Conservation (phyloP, 2,797 vertebrate genomes). For the Sebastes baramenuke region DNA sequence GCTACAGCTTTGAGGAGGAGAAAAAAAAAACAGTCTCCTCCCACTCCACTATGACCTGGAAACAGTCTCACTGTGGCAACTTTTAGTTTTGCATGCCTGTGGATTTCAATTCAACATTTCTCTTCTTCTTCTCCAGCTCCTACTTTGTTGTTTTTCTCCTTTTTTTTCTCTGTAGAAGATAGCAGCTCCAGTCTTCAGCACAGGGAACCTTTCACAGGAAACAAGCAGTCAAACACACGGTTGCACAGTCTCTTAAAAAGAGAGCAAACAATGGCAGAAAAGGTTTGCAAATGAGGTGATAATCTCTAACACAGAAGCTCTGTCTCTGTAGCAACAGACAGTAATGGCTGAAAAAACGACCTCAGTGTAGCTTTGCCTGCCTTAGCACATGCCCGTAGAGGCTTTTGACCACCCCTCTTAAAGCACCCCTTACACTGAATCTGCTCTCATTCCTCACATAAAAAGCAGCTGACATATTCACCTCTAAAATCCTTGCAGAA, state of each 20-base stretch:
- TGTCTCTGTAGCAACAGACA: constrained; percentile 54
- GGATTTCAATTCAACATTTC: not conserved
- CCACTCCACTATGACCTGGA: constrained; percentile 81
- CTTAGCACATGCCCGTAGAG: constrained; percentile 66
- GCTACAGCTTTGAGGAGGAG: constrained; percentile 12
- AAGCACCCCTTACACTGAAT: constrained; percentile 47
- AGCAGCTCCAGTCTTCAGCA: not conserved
- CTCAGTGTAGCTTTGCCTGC: constrained; percentile 54
- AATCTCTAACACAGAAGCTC: not conserved
- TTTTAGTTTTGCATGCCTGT: constrained; percentile 56
- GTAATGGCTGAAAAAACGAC: constrained; percentile 76
- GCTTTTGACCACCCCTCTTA: constrained; percentile 57
- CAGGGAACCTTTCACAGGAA: constrained; percentile 46
- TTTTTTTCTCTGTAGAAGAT: not conserved
- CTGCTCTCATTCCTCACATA: not conserved
- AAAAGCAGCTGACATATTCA: not conserved
- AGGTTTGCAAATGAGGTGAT: not conserved
- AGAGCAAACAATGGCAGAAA: not conserved
- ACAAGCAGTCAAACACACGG: constrained; percentile 50
- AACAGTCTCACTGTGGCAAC: constrained; percentile 67
- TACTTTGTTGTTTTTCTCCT: not conserved
- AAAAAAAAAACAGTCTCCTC: constrained; percentile 67
- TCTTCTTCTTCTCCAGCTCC: not conserved
- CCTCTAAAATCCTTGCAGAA: not conserved
- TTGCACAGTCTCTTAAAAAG: not conserved